Evolutionary conservation across 2,888 invertebrate species (phyloP).

Genomic region (Leptopilina myrica): DNA sequence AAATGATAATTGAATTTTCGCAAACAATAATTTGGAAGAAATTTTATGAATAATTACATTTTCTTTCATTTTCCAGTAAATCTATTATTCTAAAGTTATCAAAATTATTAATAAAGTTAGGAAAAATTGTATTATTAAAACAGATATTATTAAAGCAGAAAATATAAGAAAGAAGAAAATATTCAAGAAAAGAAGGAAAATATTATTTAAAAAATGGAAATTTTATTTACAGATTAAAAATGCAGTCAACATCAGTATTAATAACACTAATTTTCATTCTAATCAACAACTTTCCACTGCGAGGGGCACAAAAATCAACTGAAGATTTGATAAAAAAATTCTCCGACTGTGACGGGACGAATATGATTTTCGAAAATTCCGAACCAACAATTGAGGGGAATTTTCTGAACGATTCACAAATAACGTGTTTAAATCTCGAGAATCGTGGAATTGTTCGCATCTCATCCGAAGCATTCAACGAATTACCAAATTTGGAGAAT

Average conservation of each 20-base stretch:
- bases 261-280: neutral
- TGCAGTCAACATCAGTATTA: neutral
- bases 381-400: neutral
- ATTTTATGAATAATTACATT: too few species aligned
- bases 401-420: neutral
- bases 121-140: too few species aligned
- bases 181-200: neutral
- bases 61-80: too few species aligned
- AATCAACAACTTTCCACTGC: neutral
- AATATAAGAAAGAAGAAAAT: too few species aligned
- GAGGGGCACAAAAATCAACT: neutral
- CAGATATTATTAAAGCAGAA: too few species aligned
- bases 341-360: slow-evolving; percentile 27
- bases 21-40: too few species aligned
- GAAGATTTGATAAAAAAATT: neutral
- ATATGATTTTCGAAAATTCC: slow-evolving; percentile 28
- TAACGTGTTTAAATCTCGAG: slow-evolving; percentile 24
- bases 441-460: slow-evolving; percentile 10
- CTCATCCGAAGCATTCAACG: neutral
- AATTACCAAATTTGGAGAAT: slow-evolving; percentile 3
- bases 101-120: too few species aligned
- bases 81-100: too few species aligned
- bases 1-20: too few species aligned
- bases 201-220: neutral
- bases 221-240: slow-evolving; percentile 2